Conservation (phyloP, 2,113 vertebrate species). For the Morone chrysops region DNA sequence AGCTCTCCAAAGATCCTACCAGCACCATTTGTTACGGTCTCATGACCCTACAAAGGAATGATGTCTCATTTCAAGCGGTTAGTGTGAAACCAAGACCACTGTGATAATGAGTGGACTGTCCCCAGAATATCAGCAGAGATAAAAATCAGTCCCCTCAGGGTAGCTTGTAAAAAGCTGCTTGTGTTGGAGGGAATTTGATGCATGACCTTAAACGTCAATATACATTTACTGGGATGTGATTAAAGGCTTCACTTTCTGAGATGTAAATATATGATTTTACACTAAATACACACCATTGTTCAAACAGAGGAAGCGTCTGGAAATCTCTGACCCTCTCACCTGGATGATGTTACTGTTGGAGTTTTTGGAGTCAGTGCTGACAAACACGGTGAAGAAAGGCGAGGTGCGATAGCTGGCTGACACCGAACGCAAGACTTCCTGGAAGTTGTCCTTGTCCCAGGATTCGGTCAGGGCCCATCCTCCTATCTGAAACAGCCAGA, state of each 20-base stretch:
- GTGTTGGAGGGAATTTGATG: background rate
- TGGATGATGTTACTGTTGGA: constrained; percentile 98
- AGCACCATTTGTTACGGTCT: constrained; percentile 1
- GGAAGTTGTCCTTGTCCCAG: constrained; percentile 91
- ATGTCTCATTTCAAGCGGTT: background rate
- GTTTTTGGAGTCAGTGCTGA: constrained; percentile 95
- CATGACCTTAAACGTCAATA: background rate
- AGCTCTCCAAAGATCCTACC: constrained; percentile 10
- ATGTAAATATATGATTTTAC: background rate
- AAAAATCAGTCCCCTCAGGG: background rate
- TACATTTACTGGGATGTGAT: background rate
- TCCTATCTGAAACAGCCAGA: constrained; percentile 85
- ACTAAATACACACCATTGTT: background rate
- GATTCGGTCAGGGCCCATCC: constrained; percentile 91
- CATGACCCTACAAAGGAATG: constrained; percentile 14
- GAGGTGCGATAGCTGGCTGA: constrained; percentile 89
- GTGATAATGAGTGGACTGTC: background rate
- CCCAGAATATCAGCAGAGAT: constrained; percentile 7
- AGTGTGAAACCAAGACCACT: background rate
- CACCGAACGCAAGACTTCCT: constrained; percentile 88
- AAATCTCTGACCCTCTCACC: constrained; percentile 77
- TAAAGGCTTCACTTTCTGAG: background rate
- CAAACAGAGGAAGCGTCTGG: background rate
- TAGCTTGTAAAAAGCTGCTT: background rate
- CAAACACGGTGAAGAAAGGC: constrained; percentile 94